Percentiles rank a stretch among this genome's conserved stretches.
phyloP scores from a whole-genome alignment of 2,113 vertebrate species.

The Stomatorhinus ivindoensis region DNA sequence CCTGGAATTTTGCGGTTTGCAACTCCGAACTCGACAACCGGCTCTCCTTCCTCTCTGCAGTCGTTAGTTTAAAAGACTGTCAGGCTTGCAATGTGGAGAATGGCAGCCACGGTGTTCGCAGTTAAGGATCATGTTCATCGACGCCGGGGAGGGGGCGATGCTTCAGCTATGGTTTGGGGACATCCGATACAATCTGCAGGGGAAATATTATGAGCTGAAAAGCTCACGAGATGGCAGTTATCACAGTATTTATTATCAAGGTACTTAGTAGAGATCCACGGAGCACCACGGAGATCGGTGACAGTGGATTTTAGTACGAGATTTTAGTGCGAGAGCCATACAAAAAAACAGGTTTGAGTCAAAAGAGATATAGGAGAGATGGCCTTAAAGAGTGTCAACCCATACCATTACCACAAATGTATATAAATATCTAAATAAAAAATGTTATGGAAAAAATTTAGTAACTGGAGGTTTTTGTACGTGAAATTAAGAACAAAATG shows the following conservation, averaged over 20 bases:
- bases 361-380: not conserved
- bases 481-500: not conserved
- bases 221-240: not conserved
- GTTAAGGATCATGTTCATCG: not conserved
- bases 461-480: not conserved
- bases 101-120: not conserved
- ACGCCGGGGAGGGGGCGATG: not conserved
- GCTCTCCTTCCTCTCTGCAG: not conserved
- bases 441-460: not conserved
- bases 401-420: not conserved
- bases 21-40: not conserved
- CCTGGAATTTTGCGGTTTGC: not conserved
- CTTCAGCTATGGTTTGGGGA: not conserved
- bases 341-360: not conserved
- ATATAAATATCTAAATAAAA: not conserved
- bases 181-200: not conserved
- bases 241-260: not conserved
- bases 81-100: not conserved
- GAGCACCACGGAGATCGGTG: not conserved
- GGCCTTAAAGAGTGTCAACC: not conserved
- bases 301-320: not conserved
- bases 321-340: not conserved
- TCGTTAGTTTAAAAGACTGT: not conserved
- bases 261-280: not conserved
- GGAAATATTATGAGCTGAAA: not conserved